phyloP scores from a whole-genome alignment of 1,140 invertebrate genomes.

The Caenorhabditis briggsae region DNA sequence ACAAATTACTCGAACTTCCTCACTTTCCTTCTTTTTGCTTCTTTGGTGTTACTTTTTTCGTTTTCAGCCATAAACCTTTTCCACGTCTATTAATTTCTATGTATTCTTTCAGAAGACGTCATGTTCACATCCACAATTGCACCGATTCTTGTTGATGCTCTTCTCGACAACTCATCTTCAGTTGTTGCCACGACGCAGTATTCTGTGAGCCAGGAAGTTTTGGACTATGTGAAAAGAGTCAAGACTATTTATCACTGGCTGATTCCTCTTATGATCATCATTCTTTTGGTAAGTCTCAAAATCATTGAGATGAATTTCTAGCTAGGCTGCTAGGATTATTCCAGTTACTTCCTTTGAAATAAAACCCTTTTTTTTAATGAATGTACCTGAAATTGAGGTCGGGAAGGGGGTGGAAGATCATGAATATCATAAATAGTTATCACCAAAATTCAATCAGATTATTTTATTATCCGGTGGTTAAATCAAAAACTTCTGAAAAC shows the following conservation, averaged over 20 bases:
- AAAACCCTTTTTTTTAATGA: background rate
- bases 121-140: constrained; percentile 32
- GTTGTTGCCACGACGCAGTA: background rate
- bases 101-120: background rate
- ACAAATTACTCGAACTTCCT: constrained; percentile 13
- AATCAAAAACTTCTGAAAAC: background rate
- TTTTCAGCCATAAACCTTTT: background rate
- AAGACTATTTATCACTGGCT: constrained; percentile 67
- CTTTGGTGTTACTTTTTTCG: background rate
- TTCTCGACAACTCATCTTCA: constrained; percentile 49
- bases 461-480: background rate
- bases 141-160: background rate
- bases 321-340: background rate
- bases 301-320: background rate
- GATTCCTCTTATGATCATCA: constrained; percentile 67
- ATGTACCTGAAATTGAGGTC: background rate
- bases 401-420: background rate
- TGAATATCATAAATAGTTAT: background rate
- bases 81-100: background rate
- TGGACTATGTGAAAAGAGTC: background rate
- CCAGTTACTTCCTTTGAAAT: background rate
- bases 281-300: constrained; percentile 66
- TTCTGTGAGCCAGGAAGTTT: constrained; percentile 1
- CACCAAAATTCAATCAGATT: background rate
- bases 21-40: background rate